Evolutionary conservation across 2,113 vertebrate species (phyloP).

Genomic region (Pontoporia blainvillei): DNA sequence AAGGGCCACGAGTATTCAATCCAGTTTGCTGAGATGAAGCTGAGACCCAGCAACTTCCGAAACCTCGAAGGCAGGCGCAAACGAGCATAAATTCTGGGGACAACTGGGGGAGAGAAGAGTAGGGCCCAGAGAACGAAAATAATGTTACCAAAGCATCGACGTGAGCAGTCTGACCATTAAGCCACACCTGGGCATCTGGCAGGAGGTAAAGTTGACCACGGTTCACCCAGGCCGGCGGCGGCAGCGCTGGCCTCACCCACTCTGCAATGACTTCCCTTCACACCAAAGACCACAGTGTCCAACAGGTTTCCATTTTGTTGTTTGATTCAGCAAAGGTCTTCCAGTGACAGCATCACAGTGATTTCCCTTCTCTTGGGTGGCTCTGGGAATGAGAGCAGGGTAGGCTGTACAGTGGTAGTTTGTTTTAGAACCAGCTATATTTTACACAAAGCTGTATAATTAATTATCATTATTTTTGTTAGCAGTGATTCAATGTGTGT

Average conservation of each 20-base stretch:
- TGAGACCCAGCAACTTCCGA: conserved; percentile 94
- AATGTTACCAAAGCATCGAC: conserved; percentile 70
- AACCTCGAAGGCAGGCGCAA: conserved; percentile 96
- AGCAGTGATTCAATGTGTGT: conserved; percentile 54
- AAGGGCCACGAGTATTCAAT: conserved; percentile 97
- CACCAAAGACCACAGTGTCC: conserved; percentile 83
- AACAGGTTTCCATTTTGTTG: conserved; percentile 54
- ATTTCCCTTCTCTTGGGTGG: conserved; percentile 63
- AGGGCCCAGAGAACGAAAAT: conserved; percentile 56
- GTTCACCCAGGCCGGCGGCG: background rate
- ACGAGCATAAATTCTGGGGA: conserved; percentile 84
- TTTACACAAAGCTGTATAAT: conserved; percentile 76
- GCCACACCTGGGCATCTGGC: conserved; percentile 51
- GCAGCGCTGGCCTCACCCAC: conserved; percentile 39
- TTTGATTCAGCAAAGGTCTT: conserved; percentile 51
- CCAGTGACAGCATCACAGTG: conserved; percentile 41
- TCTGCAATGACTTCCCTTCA: conserved; percentile 67
- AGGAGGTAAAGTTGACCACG: conserved; percentile 53
- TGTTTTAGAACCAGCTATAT: conserved; percentile 79
- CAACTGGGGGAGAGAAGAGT: background rate
- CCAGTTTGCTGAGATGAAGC: conserved; percentile 97
- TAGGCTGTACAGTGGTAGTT: conserved; percentile 75
- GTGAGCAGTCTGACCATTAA: conserved; percentile 32
- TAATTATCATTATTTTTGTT: conserved; percentile 78
- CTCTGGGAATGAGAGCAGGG: conserved; percentile 68